These are phyloP conservation scores for Cephus runcator DNA, from an alignment of 2,888 invertebrate genomes.

Conservation along the genomic window DNA sequence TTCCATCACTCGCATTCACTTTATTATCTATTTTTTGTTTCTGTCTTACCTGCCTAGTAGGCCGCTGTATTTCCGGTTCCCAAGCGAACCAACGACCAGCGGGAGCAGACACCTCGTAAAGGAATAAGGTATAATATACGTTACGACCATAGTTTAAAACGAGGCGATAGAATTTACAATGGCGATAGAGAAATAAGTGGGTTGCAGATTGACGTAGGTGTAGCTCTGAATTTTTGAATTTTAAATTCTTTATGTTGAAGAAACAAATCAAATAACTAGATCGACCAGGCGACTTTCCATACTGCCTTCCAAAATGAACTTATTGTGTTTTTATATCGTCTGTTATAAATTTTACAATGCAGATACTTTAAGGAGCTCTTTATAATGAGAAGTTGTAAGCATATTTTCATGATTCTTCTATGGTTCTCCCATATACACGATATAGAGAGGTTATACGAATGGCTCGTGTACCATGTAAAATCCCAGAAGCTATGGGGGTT, in stretches of 20 bases:
- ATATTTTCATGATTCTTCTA: background rate
- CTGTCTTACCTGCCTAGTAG: background rate
- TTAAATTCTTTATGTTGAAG: background rate
- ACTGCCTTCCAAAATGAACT: background rate
- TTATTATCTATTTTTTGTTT: background rate
- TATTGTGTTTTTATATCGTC: background rate
- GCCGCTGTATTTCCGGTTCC: background rate
- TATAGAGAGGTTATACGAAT: background rate
- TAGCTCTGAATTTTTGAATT: background rate
- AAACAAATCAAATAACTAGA: background rate
- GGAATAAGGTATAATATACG: background rate
- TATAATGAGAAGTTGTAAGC: background rate
- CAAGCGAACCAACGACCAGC: background rate
- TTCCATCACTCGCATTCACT: background rate
- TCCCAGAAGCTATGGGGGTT: slow-evolving; percentile 15
- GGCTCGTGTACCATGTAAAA: slow-evolving; percentile 5
- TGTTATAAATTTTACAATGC: background rate
- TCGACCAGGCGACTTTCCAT: background rate
- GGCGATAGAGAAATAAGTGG: background rate
- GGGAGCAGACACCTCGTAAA: background rate
- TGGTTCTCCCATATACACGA: background rate
- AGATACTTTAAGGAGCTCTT: background rate
- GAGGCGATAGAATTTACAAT: background rate
- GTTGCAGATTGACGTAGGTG: background rate
- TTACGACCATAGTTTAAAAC: background rate